Percentiles rank a stretch among this genome's conserved stretches.
Conservation (phyloP, 2,888 invertebrate genomes). For the Cistogaster globosa region DNA sequence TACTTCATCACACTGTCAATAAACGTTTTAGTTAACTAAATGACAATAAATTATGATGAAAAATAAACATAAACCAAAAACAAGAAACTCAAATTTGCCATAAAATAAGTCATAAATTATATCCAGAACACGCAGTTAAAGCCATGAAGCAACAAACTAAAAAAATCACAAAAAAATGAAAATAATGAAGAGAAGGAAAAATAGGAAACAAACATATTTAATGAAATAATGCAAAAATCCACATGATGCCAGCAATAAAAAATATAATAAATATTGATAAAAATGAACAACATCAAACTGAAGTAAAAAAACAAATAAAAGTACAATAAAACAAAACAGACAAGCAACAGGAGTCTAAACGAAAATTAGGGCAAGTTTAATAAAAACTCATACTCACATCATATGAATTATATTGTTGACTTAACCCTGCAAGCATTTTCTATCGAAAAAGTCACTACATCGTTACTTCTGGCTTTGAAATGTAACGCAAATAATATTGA, state of each 20-base stretch:
- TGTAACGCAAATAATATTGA: too few relatives aligned
- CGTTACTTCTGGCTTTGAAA: too few relatives aligned
- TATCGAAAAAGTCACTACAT: too few relatives aligned
- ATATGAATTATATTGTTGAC: too few relatives aligned
- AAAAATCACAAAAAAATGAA: neutral
- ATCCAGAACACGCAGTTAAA: neutral
- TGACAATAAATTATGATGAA: slow-evolving; percentile 65
- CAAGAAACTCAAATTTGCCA: slow-evolving; percentile 47
- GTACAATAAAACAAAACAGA: too few relatives aligned
- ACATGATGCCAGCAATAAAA: slow-evolving; percentile 71
- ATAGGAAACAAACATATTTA: slow-evolving; percentile 24
- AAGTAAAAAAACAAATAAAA: too few relatives aligned
- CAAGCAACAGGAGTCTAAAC: too few relatives aligned
- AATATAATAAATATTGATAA: slow-evolving; percentile 64
- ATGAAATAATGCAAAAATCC: slow-evolving; percentile 64
- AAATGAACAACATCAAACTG: slow-evolving; percentile 8
- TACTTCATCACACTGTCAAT: slow-evolving; percentile 55
- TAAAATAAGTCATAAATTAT: slow-evolving; percentile 52
- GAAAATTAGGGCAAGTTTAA: too few relatives aligned
- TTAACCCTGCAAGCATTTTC: too few relatives aligned
- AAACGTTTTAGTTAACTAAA: slow-evolving; percentile 67
- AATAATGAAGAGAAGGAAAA: neutral
- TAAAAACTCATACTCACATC: too few relatives aligned
- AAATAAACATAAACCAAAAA: slow-evolving; percentile 43
- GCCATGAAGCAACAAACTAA: neutral